Evolutionary conservation across 2,888 invertebrate species (phyloP), one percentile per base, ranked within the genome.

Genomic region (Cosmopolites sordidus): DNA sequence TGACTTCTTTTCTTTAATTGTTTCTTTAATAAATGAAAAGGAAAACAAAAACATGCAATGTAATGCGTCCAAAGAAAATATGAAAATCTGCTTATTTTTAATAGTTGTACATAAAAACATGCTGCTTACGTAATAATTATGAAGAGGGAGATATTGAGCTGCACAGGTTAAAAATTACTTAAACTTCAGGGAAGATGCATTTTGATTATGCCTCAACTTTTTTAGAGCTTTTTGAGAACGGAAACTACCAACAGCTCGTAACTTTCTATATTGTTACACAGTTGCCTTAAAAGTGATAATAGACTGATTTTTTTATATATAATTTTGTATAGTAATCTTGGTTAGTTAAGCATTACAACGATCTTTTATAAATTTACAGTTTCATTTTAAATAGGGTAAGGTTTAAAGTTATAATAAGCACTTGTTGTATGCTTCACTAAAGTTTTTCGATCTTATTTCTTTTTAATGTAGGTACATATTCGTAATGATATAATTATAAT

Each of bases 251-350:
- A 27, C 27, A 27, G 27, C 27, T 27, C 27, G 9, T 27, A 27
- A 6, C 27, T 27, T 27, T 27, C 27, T 27, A 12, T 12, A n/a
- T 63, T 64, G 60, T 64, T 67, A 66, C 66, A 60, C 62, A 60
- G 66, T 65, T 68, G 68, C 68, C 68, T 69, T 69, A 69, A 62
- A 33, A 56, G 63, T 58, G 58, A 60, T 55, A 62, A 69, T 67
- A 69, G 68, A 69, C 68, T 69, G 68, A 69, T 67, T 69, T 67
- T 67, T 68, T 62, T 43, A 45, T 56, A n/a, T n/a, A 51, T 56
- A 43, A 37, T 56, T 54, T 54, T 54, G 43, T 54, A 54, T 46
- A 45, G 18, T 18, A 15, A 11, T 33, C 18, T 15, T 12, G 33
- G 30, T 42, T 48, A 42, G 43, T 48, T 37, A 18, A 48, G n/a